Evolutionary conservation across 2,113 vertebrate species (phyloP).

Genomic region (Oncorhynchus clarkii): DNA sequence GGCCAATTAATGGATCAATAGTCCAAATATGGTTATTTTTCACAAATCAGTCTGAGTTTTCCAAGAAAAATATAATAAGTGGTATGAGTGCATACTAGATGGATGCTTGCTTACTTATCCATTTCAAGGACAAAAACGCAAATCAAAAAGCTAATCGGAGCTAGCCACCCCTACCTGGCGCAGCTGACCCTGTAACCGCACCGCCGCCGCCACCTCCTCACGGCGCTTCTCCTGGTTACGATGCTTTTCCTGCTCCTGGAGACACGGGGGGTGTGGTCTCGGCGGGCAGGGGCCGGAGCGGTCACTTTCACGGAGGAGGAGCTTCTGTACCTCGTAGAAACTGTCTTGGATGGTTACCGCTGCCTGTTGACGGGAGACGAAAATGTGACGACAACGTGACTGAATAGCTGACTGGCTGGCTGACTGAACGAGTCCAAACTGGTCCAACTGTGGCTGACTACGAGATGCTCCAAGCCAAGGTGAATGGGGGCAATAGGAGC

Average conservation of each 20-base stretch:
- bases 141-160: too few species aligned
- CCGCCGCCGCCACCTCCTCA: slow-evolving; percentile 79
- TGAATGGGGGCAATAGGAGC: not conserved
- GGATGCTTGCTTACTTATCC: too few species aligned
- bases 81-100: too few species aligned
- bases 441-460: slow-evolving; percentile 1
- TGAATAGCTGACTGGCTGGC: too few species aligned
- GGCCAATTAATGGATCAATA: too few species aligned
- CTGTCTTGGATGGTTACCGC: slow-evolving; percentile 88
- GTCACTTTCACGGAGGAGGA: slow-evolving; percentile 78
- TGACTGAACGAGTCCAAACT: slow-evolving; percentile 7
- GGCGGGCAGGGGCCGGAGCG: slow-evolving; percentile 47
- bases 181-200: slow-evolving; percentile 80
- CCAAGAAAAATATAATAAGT: too few species aligned
- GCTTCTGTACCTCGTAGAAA: slow-evolving; percentile 81
- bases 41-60: too few species aligned
- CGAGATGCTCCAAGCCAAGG: not conserved
- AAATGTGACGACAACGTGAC: too few species aligned
- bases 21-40: too few species aligned
- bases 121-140: too few species aligned
- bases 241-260: slow-evolving; percentile 90
- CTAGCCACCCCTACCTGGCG: slow-evolving; percentile 58
- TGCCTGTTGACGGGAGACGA: slow-evolving; percentile 69
- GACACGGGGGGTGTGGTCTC: slow-evolving; percentile 41
- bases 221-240: slow-evolving; percentile 88